Evolutionary conservation across 2,888 invertebrate genomes (phyloP).

Genomic region (Muscina levida): DNA sequence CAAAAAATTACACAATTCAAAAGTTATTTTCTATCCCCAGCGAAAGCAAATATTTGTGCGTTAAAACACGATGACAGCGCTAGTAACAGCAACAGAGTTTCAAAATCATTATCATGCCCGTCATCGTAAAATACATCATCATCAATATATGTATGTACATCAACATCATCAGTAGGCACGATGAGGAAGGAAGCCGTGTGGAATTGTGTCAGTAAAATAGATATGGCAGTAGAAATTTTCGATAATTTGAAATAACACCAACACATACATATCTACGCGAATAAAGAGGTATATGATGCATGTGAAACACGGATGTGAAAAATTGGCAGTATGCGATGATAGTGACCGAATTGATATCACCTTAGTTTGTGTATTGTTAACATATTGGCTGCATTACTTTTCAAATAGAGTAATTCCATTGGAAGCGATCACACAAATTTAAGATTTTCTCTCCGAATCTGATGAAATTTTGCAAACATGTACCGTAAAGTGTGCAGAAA

Average conservation of each 20-base stretch:
- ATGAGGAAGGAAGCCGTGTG: background rate
- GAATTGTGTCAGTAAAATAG: background rate
- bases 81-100: slow-evolving; percentile 7
- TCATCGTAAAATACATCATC: background rate
- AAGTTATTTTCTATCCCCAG: slow-evolving; percentile 35
- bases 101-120: background rate
- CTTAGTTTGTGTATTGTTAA: no score
- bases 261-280: background rate
- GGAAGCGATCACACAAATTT: no score
- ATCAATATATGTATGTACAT: background rate
- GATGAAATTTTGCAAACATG: no score
- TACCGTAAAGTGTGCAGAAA: no score
- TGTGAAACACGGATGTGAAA: background rate
- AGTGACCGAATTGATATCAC: no score
- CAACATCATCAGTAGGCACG: no score
- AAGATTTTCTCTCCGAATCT: no score
- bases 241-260: slow-evolving; percentile 11
- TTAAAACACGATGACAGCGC: background rate
- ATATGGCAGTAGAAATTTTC: slow-evolving; percentile 6
- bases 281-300: no score
- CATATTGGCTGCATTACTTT: no score
- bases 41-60: slow-evolving; percentile 30
- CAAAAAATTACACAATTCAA: slow-evolving; percentile 12
- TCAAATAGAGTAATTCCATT: no score
- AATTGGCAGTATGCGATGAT: no score